Evolutionary conservation across 2,113 vertebrate species (phyloP).

Genomic region (Vidua macroura): DNA sequence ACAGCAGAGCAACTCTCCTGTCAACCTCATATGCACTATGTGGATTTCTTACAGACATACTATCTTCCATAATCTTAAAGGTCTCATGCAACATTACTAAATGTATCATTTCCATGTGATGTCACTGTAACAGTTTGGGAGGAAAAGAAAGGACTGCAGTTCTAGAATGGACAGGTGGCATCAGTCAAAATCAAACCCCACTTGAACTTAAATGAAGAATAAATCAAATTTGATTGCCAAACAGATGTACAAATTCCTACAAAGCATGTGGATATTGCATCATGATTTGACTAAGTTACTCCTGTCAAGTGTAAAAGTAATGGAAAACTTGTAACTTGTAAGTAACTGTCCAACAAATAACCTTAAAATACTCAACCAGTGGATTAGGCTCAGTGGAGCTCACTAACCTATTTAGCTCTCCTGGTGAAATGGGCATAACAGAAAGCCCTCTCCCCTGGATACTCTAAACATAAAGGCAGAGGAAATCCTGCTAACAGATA

Average conservation of each 20-base stretch:
- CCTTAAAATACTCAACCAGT: not conserved
- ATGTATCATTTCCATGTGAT: not conserved
- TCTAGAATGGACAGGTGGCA: not conserved
- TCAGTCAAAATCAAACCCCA: not conserved
- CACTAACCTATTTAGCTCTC: not conserved
- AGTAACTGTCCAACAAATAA: not conserved
- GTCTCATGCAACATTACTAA: not conserved
- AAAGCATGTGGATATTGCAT: not conserved
- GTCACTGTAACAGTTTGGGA: not conserved
- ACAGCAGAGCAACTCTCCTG: not conserved
- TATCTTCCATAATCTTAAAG: not conserved
- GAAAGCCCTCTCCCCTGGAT: not conserved
- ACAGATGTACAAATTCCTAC: not conserved
- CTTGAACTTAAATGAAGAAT: not conserved
- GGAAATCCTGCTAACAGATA: not conserved
- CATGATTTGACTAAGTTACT: not conserved
- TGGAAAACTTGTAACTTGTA: not conserved
- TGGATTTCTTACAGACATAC: not conserved
- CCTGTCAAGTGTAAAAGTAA: not conserved
- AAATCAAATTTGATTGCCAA: not conserved
- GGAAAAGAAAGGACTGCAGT: not conserved
- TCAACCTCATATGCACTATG: fast-evolving
- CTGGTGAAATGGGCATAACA: not conserved
- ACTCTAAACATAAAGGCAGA: not conserved
- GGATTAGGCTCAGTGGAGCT: not conserved